Percentiles rank a stretch among this genome's conserved stretches.
Conservation (phyloP, 2,113 vertebrate genomes). For the Gasterosteus aculeatus region DNA sequence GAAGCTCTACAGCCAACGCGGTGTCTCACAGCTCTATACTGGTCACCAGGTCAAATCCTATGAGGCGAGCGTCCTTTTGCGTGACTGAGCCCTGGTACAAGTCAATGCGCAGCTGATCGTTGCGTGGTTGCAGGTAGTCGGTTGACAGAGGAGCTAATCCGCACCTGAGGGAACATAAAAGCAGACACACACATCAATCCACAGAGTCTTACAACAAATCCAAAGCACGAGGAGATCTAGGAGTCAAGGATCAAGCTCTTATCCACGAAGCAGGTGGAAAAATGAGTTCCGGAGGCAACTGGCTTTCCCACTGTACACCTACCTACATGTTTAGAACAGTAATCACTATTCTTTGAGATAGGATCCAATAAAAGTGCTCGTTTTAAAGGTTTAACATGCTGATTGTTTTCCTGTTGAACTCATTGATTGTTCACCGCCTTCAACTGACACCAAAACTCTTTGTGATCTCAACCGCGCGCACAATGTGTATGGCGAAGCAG, state of each 20-base stretch:
- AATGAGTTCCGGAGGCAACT: neutral
- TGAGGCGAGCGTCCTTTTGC: conserved; percentile 87
- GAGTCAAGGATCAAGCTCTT: too few species aligned
- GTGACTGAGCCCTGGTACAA: conserved; percentile 91
- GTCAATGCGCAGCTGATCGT: conserved; percentile 83
- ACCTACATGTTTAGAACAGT: neutral
- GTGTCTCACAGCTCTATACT: conserved; percentile 93
- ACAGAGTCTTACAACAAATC: neutral
- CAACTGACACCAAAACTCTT: neutral
- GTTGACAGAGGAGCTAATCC: conserved; percentile 82
- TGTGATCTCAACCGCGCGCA: neutral
- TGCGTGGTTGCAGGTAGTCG: conserved; percentile 86
- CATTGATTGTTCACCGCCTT: neutral
- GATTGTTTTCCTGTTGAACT: neutral
- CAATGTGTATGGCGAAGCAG: too few species aligned
- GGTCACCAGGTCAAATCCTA: conserved; percentile 90
- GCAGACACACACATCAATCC: neutral
- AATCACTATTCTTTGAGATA: neutral
- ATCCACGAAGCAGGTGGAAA: neutral
- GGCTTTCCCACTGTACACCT: neutral
- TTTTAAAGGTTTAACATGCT: neutral
- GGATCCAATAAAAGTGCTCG: neutral
- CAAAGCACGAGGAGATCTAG: neutral
- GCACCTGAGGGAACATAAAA: conserved; percentile 74
- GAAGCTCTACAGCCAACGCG: neutral